Evolutionary conservation across 92 coral and sea anemone species (phyloP).

Genomic region (Umimayanthus chanpuru): DNA sequence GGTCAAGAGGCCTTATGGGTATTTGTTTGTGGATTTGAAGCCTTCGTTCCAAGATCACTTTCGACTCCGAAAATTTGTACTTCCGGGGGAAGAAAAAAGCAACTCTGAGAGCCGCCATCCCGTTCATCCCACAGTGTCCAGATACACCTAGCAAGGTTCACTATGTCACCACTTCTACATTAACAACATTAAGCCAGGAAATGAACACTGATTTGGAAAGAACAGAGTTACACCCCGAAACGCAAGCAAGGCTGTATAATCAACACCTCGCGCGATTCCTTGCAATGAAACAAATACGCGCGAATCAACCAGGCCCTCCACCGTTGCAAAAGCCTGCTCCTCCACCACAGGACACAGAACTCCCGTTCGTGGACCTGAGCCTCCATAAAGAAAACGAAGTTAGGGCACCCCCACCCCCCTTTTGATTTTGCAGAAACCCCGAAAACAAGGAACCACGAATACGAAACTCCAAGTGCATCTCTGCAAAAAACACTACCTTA

Average conservation of each 20-base stretch:
- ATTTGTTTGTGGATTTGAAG: conserved; percentile 30
- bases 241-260: conserved; percentile 11
- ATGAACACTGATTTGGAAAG: neutral
- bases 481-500: conserved; percentile 36
- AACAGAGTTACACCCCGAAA: conserved; percentile 6
- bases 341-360: neutral
- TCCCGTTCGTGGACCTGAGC: neutral
- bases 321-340: neutral
- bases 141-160: neutral
- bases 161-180: conserved; percentile 4
- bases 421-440: conserved; percentile 11
- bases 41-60: conserved; percentile 34
- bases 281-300: conserved; percentile 22
- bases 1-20: conserved; percentile 47
- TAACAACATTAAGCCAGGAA: neutral
- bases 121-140: neutral
- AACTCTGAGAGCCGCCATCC: conserved; percentile 1
- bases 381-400: neutral
- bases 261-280: conserved; percentile 17
- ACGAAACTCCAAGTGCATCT: conserved; percentile 29
- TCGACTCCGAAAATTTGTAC: conserved; percentile 40
- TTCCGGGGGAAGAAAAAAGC: conserved; percentile 31
- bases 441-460: neutral
- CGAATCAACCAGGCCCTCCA: conserved; percentile 6
- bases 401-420: conserved; percentile 9